Percentiles rank a stretch among this genome's conserved stretches.
These are phyloP conservation scores for Emberiza fucata DNA, from an alignment of 2,113 vertebrate species.

Conservation along the genomic window DNA sequence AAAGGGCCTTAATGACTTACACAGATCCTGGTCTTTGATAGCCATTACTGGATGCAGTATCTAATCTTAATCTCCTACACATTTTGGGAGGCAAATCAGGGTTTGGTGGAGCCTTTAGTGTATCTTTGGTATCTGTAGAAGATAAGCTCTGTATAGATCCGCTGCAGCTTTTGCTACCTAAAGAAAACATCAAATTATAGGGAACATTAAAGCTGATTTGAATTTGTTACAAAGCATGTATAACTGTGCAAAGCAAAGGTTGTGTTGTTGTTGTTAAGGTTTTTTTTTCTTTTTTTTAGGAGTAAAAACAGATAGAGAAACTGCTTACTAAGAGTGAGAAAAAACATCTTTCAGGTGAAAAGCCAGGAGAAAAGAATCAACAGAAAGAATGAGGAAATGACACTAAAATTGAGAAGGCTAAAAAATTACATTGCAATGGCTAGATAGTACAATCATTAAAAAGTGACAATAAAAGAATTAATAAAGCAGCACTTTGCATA, in stretches of 20 bases:
- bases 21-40: conserved; percentile 91
- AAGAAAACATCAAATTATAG: conserved; percentile 28
- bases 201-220: conserved; percentile 13
- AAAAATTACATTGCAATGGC: neutral
- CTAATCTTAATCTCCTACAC: conserved; percentile 73
- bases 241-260: neutral
- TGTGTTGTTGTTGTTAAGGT: neutral
- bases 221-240: neutral
- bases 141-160: conserved; percentile 91
- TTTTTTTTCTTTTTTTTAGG: neutral
- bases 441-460: neutral
- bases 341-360: neutral
- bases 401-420: neutral
- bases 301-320: neutral
- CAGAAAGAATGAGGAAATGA: neutral
- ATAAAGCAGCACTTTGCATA: neutral
- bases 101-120: conserved; percentile 69
- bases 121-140: conserved; percentile 83
- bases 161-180: conserved; percentile 90
- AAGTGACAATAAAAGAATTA: neutral
- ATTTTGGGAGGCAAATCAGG: conserved; percentile 87
- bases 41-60: conserved; percentile 82
- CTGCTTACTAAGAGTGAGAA: neutral
- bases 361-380: neutral
- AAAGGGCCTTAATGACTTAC: conserved; percentile 75